A percentile compares a stretch with the other conserved stretches of the same genome.
Conservation (phyloP, 2,113 vertebrate genomes). For the Physeter macrocephalus region DNA sequence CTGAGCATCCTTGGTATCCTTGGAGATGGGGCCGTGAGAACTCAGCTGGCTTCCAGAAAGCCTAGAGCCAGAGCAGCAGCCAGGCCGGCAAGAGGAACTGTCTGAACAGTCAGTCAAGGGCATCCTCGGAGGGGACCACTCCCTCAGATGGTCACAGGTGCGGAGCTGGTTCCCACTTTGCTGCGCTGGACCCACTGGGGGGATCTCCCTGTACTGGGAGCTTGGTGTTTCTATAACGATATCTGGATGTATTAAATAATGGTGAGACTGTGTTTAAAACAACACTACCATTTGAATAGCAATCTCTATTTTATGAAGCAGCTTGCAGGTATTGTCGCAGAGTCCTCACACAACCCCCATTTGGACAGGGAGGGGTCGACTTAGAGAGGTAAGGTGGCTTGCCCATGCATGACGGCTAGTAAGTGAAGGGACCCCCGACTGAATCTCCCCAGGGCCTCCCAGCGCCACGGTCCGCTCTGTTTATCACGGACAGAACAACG, state of each 20-base stretch:
- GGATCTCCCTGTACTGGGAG: background rate
- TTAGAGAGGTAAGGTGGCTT: background rate
- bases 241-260: background rate
- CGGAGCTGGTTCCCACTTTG: background rate
- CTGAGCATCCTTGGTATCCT: background rate
- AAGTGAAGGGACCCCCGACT: background rate
- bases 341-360: background rate
- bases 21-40: background rate
- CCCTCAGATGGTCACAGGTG: accelerated
- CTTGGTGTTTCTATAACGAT: background rate
- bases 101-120: background rate
- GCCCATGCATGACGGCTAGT: background rate
- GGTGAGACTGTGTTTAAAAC: background rate
- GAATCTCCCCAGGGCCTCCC: background rate
- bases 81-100: background rate
- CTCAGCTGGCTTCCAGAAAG: background rate
- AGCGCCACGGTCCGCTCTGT: background rate
- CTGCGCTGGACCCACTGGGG: background rate
- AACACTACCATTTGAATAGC: background rate
- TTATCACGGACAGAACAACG: background rate
- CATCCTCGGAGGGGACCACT: background rate
- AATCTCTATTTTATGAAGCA: background rate
- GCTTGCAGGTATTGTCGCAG: background rate
- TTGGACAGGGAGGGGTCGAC: background rate
- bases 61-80: background rate